These are phyloP conservation scores for Sinodicranocentrus sp. DNA, from an alignment of 2,888 invertebrate genomes.

Conservation along the genomic window DNA sequence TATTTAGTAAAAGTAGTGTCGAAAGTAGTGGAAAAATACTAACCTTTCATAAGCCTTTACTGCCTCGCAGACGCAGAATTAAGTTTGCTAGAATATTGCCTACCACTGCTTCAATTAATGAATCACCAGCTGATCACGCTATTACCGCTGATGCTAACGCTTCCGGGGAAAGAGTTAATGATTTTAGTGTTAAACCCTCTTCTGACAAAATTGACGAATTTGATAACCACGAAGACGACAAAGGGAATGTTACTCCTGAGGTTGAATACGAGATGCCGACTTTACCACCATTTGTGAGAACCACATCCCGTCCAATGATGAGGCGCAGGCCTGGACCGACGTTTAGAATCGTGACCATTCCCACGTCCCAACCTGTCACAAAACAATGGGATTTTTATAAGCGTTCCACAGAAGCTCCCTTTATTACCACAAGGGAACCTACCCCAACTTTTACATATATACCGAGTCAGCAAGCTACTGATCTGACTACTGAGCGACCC, in stretches of 20 bases:
- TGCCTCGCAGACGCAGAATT: constrained; percentile 50
- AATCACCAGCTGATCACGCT: background rate
- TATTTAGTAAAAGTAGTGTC: constrained; percentile 5
- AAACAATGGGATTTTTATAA: background rate
- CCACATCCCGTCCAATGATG: constrained; percentile 41
- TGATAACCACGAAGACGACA: constrained; percentile 16
- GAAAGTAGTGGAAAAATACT: background rate
- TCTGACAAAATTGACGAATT: constrained; percentile 20
- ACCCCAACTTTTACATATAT: constrained; percentile 19
- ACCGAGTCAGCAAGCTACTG: constrained; percentile 12
- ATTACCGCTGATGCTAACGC: constrained; percentile 30
- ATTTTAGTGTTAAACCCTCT: background rate
- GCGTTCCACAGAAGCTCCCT: background rate
- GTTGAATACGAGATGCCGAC: background rate
- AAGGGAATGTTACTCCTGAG: background rate
- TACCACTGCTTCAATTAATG: constrained; percentile 25
- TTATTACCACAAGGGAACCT: constrained; percentile 2
- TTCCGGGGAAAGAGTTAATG: constrained; percentile 2
- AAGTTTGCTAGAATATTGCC: constrained; percentile 18
- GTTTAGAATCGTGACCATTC: constrained; percentile 59
- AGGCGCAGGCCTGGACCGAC: constrained; percentile 40
- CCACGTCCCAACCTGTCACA: constrained; percentile 36
- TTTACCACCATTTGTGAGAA: background rate
- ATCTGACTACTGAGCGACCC: constrained; percentile 16
- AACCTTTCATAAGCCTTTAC: constrained; percentile 28